Base-by-base conservation (phyloP, 1,140 invertebrate genomes). In the Meteorus sp. region DNA sequence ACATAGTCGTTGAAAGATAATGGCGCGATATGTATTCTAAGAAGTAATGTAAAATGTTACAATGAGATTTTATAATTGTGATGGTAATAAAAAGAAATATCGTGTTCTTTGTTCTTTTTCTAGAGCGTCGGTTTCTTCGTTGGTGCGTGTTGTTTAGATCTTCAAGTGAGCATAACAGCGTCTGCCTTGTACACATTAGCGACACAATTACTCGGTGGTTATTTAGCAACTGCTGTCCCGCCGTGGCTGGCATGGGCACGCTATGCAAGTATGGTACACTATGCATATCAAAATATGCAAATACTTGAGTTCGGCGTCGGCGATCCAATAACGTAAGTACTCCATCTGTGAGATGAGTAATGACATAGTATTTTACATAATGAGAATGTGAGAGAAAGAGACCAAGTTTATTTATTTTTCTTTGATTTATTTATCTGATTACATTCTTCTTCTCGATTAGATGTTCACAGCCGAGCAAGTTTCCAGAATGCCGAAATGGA, bases 221-320 rank as follows among this genome's bases (percentile, higher is more conserved):
- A 90, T 76, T 82, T 92, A 57, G 88, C 90, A 11, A 89, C 89
- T 23, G 86, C 88, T 63, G 88, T 94, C 59, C 89, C 90, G 29
- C 77, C 83, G 39, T 91, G 89, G 85, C 72, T 93, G n/a, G 85
- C 86, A 59, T 92, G 90, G 90, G 84, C 90, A 66, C 85, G 87
- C 58, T 92, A 92, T 69, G 81, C 88, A 43, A 87, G 86, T 31
- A 88, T 94, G 85, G 88, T 93, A 11, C 88, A 93, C 72, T 93
- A 92, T 74, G 90, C 90, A 45, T 93, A 89, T 73, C 88, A 92
- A 71, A 92, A 91, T 72, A 91, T 93, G 89, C 89, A 93, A 76
- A 89, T 91, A 60, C 82, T 93, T 7, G 91, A 94, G 72, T 93
- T 93, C 71, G 83, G 84, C 56, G 84, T 88, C 71, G 90, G 89